phyloP scores from a whole-genome alignment of 2,113 vertebrate genomes.

The Stegostoma tigrinum region DNA sequence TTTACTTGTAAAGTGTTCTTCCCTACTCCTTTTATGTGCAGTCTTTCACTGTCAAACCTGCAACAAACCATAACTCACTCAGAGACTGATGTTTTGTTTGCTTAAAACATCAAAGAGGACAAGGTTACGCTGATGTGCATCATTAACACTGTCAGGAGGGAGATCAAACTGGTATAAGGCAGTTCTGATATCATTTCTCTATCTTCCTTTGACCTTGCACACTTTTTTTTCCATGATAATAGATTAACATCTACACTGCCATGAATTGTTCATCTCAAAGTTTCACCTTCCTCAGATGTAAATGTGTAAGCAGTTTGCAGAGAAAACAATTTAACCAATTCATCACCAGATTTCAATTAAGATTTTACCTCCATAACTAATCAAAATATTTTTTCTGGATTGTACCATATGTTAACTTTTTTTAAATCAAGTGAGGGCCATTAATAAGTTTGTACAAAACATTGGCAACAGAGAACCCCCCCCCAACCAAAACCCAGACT shows the following conservation, averaged over 20 bases:
- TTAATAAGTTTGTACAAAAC: not conserved
- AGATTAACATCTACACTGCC: conserved; percentile 35
- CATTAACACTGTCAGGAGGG: conserved; percentile 31
- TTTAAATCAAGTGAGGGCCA: not conserved
- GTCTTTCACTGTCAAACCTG: not conserved
- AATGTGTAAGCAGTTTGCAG: not conserved
- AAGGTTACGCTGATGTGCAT: conserved; percentile 26
- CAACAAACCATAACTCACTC: conserved; percentile 7
- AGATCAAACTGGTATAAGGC: conserved; percentile 17
- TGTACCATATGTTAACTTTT: too few relatives aligned
- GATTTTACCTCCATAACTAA: not conserved
- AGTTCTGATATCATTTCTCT: conserved; percentile 37
- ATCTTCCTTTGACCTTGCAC: conserved; percentile 33
- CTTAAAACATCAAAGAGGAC: conserved; percentile 36
- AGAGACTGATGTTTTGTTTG: not conserved
- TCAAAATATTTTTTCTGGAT: not conserved
- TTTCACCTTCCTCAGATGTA: not conserved
- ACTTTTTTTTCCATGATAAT: conserved; percentile 13
- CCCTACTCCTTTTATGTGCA: not conserved
- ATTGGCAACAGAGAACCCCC: not conserved
- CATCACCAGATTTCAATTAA: not conserved
- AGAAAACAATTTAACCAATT: not conserved
- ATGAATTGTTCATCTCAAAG: conserved; percentile 23
- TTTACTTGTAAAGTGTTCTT: not conserved
- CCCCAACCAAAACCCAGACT: too few relatives aligned